Base-by-base conservation (phyloP, 2,797 vertebrate species). In the Enoplosus armatus region DNA sequence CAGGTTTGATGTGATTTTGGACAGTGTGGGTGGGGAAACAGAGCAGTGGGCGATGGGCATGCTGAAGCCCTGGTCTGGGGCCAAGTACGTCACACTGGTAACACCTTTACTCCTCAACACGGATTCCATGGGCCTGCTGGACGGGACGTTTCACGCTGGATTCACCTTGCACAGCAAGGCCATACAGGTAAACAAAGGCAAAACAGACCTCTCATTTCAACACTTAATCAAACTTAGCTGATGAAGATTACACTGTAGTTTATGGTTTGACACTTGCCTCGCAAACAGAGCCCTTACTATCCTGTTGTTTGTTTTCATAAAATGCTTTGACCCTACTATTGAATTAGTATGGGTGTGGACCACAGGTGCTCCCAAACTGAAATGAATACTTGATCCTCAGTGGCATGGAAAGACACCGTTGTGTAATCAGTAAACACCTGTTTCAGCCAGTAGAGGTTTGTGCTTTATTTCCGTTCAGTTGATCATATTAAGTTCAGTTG, bases 1-100 rank as follows among this genome's bases (percentile, higher is more conserved):
- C 85, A 99, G 98, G 84, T 99, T 99, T 89, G 97, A 99, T 79
- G 93, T 98, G 71, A 94, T 99, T 86, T 90, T 99, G 31, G 98
- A 99, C 92, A 94, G 92, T 37, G 95, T 99, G 43, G 98, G 98
- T 6, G 97, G 97, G 74, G 91, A 95, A 15, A 97, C 95, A 0
- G 98, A 99, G 89, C 87, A 93, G 26, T 97, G 97, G 97, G 96
- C 95, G 39, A 65, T 93, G 71, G 89, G 81, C 66, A 91, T 96
- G 69, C 94, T 99, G 89, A 98, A 96, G 91, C 95, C 97, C 33
- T 98, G 97, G 98, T 95, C 96, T 0, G 97, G 98, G 72, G 96
- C 97, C 20, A 98, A 97, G 0, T 98, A 96, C 0, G 94, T 98
- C 82, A 97, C 98, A 0, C 90, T 99, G 91, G 96, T 98, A 41